Percentiles rank a stretch among this genome's conserved stretches.
phyloP scores from a whole-genome alignment of 2,113 vertebrate genomes.

The Pyrgilauda ruficollis region DNA sequence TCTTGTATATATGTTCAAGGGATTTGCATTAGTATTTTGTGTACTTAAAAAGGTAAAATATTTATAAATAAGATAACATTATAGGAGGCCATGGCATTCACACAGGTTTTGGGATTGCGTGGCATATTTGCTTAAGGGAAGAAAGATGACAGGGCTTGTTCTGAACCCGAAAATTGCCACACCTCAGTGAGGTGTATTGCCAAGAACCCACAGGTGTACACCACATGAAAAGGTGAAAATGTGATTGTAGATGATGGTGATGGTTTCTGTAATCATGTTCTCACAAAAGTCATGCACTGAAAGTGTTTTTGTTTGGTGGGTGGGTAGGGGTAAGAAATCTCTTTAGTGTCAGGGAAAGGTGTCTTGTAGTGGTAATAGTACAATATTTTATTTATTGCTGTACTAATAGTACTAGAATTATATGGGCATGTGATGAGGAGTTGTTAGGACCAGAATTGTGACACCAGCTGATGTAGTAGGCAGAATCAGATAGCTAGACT shows the following conservation, averaged over 20 bases:
- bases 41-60: conserved; percentile 53
- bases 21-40: conserved; percentile 53
- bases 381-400: not conserved
- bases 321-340: not conserved
- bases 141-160: not conserved
- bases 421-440: not conserved
- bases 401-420: not conserved
- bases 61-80: conserved; percentile 44
- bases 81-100: not conserved
- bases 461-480: not conserved
- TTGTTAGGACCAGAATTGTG: not conserved
- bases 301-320: not conserved
- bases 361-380: not conserved
- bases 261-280: conserved; percentile 5
- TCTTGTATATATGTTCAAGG: conserved; percentile 22
- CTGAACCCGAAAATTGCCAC: not conserved
- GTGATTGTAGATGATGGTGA: not conserved
- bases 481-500: not conserved
- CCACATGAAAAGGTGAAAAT: conserved; percentile 6
- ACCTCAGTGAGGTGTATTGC: not conserved
- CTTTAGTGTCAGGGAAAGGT: not conserved
- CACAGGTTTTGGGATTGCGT: conserved; percentile 12
- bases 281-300: not conserved
- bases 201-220: conserved; percentile 17
- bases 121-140: not conserved